phyloP scores from a whole-genome alignment of 1,140 invertebrate species.

The Neoseiulus cucumeris region DNA sequence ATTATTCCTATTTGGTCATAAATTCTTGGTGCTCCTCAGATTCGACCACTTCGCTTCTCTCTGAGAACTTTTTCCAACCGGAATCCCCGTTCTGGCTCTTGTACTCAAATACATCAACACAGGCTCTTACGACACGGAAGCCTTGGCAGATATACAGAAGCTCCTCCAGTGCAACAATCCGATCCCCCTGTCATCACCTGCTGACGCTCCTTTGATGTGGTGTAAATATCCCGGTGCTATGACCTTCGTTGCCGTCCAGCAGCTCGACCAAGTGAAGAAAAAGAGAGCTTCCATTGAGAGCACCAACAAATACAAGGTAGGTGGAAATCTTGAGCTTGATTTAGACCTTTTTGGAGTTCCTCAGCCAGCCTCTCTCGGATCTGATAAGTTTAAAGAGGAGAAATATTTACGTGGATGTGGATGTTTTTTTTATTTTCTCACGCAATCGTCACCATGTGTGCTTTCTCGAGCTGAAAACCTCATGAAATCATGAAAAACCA shows the following conservation, averaged over 20 bases:
- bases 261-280: not conserved
- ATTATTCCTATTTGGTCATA: not conserved
- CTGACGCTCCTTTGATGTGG: not conserved
- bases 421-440: too few species aligned
- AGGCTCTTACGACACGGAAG: not conserved
- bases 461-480: too few species aligned
- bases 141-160: not conserved
- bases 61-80: conserved; percentile 30
- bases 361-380: too few species aligned
- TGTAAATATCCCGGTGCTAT: not conserved
- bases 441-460: too few species aligned
- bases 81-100: conserved; percentile 27
- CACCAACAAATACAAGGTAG: not conserved
- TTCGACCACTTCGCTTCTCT: conserved; percentile 31
- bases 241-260: not conserved
- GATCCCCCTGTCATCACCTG: not conserved
- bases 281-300: not conserved
- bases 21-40: conserved; percentile 17
- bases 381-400: too few species aligned
- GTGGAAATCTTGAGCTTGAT: too few species aligned
- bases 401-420: too few species aligned
- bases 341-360: too few species aligned
- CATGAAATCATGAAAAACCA: too few species aligned
- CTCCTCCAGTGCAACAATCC: not conserved
- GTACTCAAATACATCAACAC: conserved; percentile 20